A percentile compares a stretch with the other conserved stretches of the same genome.
These are phyloP conservation scores for Malacosoma neustria DNA, from an alignment of 2,888 invertebrate species.

Conservation along the genomic window DNA sequence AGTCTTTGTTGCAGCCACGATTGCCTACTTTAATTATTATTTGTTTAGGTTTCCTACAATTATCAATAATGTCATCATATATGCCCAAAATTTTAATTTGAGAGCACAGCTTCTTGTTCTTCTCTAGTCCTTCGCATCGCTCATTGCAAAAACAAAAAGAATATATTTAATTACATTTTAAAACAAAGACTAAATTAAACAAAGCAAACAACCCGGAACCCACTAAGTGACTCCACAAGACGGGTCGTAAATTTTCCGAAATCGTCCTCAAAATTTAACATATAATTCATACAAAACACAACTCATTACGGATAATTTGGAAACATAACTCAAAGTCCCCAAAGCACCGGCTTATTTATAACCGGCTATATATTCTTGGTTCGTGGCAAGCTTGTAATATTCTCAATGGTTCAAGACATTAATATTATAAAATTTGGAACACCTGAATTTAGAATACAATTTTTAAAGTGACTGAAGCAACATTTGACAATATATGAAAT, in stretches of 20 bases:
- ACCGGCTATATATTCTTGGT: neutral
- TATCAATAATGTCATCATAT: no score
- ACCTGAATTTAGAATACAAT: neutral
- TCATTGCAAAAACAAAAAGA: no score
- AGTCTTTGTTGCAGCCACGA: no score
- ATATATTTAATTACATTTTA: no score
- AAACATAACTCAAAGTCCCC: neutral
- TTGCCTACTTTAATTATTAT: no score
- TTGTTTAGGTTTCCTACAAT: no score
- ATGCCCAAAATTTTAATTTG: no score
- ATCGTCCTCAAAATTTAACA: neutral
- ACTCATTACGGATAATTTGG: neutral
- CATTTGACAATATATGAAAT: neutral
- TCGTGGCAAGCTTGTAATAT: neutral
- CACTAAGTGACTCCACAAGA: neutral
- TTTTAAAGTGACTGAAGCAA: neutral
- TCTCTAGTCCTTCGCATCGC: no score
- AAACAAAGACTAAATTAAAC: no score
- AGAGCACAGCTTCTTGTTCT: no score
- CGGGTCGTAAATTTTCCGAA: neutral
- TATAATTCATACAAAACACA: neutral
- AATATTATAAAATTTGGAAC: neutral
- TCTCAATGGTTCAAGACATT: neutral
- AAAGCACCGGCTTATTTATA: neutral
- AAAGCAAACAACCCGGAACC: neutral